phyloP scores from a whole-genome alignment of 2,888 invertebrate species.

The Halocaridina rubra region DNA sequence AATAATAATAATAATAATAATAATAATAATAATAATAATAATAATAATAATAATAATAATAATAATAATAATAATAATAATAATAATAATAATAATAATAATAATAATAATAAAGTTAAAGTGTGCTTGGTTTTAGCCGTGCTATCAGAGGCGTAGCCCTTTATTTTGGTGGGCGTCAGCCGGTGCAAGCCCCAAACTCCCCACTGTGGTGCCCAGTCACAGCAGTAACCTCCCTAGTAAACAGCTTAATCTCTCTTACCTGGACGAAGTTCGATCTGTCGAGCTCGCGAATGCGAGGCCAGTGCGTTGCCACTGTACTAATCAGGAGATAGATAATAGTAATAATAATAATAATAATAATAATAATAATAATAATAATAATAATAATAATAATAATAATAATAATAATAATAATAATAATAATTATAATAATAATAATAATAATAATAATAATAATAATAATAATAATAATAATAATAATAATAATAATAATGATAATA shows the following conservation, averaged over 20 bases:
- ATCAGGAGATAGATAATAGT: background rate
- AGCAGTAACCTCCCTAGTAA: too few relatives aligned
- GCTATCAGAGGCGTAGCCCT: too few relatives aligned
- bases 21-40: background rate
- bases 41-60: constrained; percentile 6
- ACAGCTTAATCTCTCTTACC: too few relatives aligned
- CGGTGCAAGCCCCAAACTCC: too few relatives aligned
- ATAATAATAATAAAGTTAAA: background rate
- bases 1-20: background rate
- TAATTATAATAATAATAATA: background rate
- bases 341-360: background rate
- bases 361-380: background rate
- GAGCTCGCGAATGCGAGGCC: too few relatives aligned
- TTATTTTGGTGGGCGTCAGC: too few relatives aligned
- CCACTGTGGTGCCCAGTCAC: too few relatives aligned
- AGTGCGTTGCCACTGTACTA: too few relatives aligned
- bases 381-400: background rate
- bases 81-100: background rate
- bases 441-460: constrained; percentile 1
- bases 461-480: background rate
- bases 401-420: background rate
- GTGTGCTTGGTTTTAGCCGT: too few relatives aligned
- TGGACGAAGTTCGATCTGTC: too few relatives aligned
- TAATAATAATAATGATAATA: background rate
- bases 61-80: background rate